Conservation (phyloP, 2,797 vertebrate genomes). For the Acanthurus tractus region DNA sequence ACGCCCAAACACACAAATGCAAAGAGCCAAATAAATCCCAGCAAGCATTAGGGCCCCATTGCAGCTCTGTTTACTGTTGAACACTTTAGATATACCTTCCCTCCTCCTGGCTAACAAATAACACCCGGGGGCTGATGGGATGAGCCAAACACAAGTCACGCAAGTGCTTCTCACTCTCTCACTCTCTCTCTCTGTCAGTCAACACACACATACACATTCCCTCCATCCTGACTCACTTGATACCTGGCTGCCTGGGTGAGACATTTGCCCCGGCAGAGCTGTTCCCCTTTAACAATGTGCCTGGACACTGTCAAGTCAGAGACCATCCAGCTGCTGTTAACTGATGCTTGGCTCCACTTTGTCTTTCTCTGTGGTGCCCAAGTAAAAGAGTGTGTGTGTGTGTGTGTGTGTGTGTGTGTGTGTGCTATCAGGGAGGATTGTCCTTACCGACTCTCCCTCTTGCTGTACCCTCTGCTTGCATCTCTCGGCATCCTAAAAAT, state of each 20-base stretch:
- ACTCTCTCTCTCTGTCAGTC: conserved; percentile 11
- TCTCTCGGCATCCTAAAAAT: conserved; percentile 65
- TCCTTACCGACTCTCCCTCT: conserved; percentile 32
- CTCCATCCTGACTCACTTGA: conserved; percentile 39
- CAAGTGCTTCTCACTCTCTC: conserved; percentile 60
- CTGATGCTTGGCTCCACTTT: conserved; percentile 37
- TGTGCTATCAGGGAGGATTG: background rate
- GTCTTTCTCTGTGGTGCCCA: background rate
- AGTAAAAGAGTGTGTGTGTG: background rate
- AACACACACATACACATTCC: conserved; percentile 3
- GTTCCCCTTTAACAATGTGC: conserved; percentile 48
- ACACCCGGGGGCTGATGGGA: conserved; percentile 64
- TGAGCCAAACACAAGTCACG: conserved; percentile 80
- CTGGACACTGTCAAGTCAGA: conserved; percentile 50
- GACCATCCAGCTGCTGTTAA: conserved; percentile 28
- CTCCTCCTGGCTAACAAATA: conserved; percentile 82
- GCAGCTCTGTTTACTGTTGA: conserved; percentile 76
- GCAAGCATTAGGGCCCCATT: conserved; percentile 40
- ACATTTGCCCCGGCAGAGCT: conserved; percentile 53
- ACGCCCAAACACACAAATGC: background rate
- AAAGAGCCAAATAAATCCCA: conserved; percentile 38
- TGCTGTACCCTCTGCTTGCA: conserved; percentile 55
- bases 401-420: background rate
- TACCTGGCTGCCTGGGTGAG: conserved; percentile 59
- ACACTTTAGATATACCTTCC: conserved; percentile 80